Conservation (phyloP, 1,140 invertebrate genomes). For the Drosophila kurseongensis region DNA sequence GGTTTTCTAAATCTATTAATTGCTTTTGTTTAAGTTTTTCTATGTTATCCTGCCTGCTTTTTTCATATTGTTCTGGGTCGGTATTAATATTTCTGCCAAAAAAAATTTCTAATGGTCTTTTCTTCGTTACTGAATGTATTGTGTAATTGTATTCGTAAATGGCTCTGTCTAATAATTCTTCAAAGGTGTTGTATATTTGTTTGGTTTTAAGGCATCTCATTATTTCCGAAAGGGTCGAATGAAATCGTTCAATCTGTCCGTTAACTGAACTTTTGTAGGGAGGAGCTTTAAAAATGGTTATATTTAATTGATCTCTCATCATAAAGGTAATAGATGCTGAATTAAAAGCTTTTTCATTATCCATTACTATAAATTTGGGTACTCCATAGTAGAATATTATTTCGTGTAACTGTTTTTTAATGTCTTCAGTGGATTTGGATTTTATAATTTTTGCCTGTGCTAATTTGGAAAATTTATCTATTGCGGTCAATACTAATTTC, state of each 20-base stretch:
- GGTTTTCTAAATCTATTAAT: neutral
- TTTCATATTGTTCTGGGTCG: slow-evolving; percentile 1
- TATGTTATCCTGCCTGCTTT: slow-evolving; percentile 18
- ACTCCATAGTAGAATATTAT: slow-evolving; percentile 40
- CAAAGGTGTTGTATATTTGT: slow-evolving; percentile 8
- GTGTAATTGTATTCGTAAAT: slow-evolving; percentile 38
- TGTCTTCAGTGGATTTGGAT: slow-evolving; percentile 28
- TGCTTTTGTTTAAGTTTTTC: slow-evolving; percentile 23
- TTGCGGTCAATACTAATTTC: slow-evolving; percentile 11
- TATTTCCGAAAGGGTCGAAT: slow-evolving; percentile 37
- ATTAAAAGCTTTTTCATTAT: slow-evolving; percentile 50
- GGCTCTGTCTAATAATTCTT: slow-evolving; percentile 30
- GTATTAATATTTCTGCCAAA: slow-evolving; percentile 29
- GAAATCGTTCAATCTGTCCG: neutral
- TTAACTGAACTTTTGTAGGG: too few species aligned
- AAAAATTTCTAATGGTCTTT: too few species aligned
- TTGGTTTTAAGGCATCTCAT: slow-evolving; percentile 33
- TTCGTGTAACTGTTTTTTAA: slow-evolving; percentile 14
- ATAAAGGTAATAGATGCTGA: slow-evolving; percentile 33
- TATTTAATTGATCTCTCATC: slow-evolving; percentile 28
- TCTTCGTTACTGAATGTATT: slow-evolving; percentile 43
- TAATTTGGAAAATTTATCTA: slow-evolving; percentile 7
- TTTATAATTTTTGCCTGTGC: slow-evolving; percentile 10
- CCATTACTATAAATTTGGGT: slow-evolving; percentile 40
- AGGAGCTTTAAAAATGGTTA: too few species aligned